These are phyloP conservation scores for Chironomus tepperi DNA, from an alignment of 1,140 invertebrate genomes.

Conservation along the genomic window DNA sequence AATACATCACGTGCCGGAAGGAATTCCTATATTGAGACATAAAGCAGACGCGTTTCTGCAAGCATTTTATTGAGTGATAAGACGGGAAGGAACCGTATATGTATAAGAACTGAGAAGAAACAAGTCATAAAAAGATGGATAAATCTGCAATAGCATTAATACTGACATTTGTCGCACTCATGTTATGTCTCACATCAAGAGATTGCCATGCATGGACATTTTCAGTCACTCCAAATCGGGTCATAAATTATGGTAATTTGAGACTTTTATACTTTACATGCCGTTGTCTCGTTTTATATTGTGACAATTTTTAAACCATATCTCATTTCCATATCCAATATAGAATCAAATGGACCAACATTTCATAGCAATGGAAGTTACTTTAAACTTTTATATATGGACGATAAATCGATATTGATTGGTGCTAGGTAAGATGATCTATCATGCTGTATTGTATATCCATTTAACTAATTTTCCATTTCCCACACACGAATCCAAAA, in stretches of 20 bases:
- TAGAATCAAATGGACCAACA: not conserved
- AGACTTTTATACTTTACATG: not conserved
- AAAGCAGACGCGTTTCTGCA: no score
- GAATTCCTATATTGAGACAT: not conserved
- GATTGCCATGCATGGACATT: not conserved
- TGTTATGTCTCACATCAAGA: not conserved
- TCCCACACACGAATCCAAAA: not conserved
- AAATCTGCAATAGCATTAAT: not conserved
- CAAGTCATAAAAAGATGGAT: not conserved
- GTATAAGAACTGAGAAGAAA: not conserved
- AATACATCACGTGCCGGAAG: not conserved
- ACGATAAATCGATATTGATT: constrained; percentile 42
- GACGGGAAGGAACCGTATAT: no score
- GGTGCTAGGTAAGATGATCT: constrained; percentile 35
- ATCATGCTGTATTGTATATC: constrained; percentile 28
- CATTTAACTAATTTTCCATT: constrained; percentile 18
- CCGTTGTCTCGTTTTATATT: not conserved
- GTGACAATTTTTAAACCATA: not conserved
- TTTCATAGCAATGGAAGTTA: constrained; percentile 38
- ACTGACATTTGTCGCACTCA: not conserved
- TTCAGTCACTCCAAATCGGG: not conserved
- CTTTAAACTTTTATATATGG: constrained; percentile 46
- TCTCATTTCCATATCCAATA: not conserved
- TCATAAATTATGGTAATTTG: constrained; percentile 18
- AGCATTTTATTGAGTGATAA: not conserved